A percentile compares a stretch with the other conserved stretches of the same genome.
Evolutionary conservation across 2,113 vertebrate species (phyloP).

Genomic region (Callipepla californica): DNA sequence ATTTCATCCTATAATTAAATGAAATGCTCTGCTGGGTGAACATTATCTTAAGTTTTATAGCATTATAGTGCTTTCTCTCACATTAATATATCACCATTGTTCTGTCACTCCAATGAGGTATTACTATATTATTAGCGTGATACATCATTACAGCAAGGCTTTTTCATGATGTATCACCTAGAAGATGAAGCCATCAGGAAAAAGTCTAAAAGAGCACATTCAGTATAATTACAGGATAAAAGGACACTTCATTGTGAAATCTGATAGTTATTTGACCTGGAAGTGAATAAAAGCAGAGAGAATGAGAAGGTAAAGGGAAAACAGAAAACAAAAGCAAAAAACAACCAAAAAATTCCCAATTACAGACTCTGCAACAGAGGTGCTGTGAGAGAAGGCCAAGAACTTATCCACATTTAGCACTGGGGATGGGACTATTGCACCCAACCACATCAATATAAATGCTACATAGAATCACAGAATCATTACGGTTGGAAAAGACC

Average conservation of each 20-base stretch:
- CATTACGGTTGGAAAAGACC: no score
- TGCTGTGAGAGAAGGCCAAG: neutral
- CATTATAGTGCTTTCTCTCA: slow-evolving; percentile 32
- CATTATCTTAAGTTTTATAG: slow-evolving; percentile 41
- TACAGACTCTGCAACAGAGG: neutral
- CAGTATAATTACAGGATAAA: slow-evolving; percentile 69
- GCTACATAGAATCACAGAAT: no score
- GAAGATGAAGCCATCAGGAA: slow-evolving; percentile 73
- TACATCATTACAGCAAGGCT: slow-evolving; percentile 73
- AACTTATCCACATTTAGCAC: neutral
- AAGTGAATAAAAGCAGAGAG: neutral
- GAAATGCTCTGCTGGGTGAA: slow-evolving; percentile 45
- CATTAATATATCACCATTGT: slow-evolving; percentile 19
- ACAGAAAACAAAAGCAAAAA: neutral
- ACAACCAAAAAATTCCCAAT: fast-evolving
- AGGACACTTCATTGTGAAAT: slow-evolving; percentile 37
- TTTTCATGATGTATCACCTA: slow-evolving; percentile 61
- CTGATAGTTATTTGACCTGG: slow-evolving; percentile 31
- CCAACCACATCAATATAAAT: neutral
- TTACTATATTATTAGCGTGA: slow-evolving; percentile 61
- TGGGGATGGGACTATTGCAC: neutral
- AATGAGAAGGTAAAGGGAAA: neutral
- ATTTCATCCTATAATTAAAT: slow-evolving; percentile 57
- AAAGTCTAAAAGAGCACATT: slow-evolving; percentile 43
- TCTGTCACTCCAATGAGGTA: slow-evolving; percentile 33